Percentiles rank a stretch among this genome's conserved stretches.
These are phyloP conservation scores for Neoscelio sp. DNA, from an alignment of 2,888 invertebrate genomes.

Conservation along the genomic window DNA sequence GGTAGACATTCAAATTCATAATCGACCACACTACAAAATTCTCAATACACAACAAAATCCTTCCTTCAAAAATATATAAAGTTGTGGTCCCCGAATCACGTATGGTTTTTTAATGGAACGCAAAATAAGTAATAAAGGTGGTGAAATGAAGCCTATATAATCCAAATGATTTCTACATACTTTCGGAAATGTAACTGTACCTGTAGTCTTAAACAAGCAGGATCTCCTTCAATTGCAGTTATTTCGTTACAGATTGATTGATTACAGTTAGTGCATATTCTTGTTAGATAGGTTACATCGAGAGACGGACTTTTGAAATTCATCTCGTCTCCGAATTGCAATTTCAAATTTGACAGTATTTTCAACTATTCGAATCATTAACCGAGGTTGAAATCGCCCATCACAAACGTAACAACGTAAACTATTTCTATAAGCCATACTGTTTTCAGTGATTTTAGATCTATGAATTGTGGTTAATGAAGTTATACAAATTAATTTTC, in stretches of 20 bases:
- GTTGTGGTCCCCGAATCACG: conserved; percentile 25
- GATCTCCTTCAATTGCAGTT: conserved; percentile 45
- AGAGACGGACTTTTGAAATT: conserved; percentile 19
- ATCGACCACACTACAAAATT: conserved; percentile 37
- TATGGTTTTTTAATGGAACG: conserved; percentile 38
- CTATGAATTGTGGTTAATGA: no score
- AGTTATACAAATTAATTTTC: no score
- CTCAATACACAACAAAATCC: conserved; percentile 18
- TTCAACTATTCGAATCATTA: background rate
- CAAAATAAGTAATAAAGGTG: conserved; percentile 40
- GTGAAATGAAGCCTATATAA: conserved; percentile 24
- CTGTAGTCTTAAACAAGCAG: conserved; percentile 40
- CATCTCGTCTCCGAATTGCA: conserved; percentile 2
- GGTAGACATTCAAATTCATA: conserved; percentile 44
- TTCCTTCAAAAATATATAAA: conserved; percentile 48
- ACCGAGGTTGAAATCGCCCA: background rate
- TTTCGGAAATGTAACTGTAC: conserved; percentile 54
- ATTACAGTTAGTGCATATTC: conserved; percentile 62
- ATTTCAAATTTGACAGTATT: conserved; percentile 3
- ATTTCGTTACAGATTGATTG: conserved; percentile 52
- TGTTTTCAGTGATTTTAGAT: no score
- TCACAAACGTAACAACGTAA: no score
- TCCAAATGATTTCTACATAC: conserved; percentile 49
- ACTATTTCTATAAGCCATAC: no score
- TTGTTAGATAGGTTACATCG: conserved; percentile 24